Percentiles rank a stretch among this genome's conserved stretches.
Conservation (phyloP, 2,113 vertebrate genomes). For the Ascaphus truei region DNA sequence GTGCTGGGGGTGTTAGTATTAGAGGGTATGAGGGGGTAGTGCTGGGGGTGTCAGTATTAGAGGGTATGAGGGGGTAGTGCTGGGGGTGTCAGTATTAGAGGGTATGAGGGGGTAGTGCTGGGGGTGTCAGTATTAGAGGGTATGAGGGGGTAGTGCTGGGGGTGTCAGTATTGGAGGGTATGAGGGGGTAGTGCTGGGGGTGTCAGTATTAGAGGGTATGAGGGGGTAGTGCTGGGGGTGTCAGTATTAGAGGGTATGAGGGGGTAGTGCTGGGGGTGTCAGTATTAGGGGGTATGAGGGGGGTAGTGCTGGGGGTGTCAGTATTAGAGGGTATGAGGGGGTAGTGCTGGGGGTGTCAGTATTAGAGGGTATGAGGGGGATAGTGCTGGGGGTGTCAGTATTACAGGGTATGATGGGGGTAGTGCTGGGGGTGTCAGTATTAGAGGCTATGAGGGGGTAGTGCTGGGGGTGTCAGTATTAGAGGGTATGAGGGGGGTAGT, state of each 20-base stretch:
- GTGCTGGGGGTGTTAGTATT: not conserved
- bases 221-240: not conserved
- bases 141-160: not conserved
- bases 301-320: not conserved
- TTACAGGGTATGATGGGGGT: too few species aligned
- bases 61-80: not conserved
- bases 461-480: not conserved
- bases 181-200: not conserved
- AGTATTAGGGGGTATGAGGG: not conserved
- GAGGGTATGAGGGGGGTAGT: constrained; percentile 44
- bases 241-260: too few species aligned
- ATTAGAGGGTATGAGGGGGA: not conserved
- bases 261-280: not conserved
- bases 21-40: too few species aligned
- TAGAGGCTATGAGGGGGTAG: not conserved
- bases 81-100: too few species aligned
- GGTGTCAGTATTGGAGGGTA: too few species aligned
- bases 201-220: not conserved
- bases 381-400: not conserved
- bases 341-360: too few species aligned
- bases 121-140: not conserved
- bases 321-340: too few species aligned
- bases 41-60: not conserved
- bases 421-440: not conserved
- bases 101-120: not conserved